Evolutionary conservation across 2,888 invertebrate species (phyloP), one percentile per base, ranked within the genome.

Genomic region (Ganaspis brasiliensis): DNA sequence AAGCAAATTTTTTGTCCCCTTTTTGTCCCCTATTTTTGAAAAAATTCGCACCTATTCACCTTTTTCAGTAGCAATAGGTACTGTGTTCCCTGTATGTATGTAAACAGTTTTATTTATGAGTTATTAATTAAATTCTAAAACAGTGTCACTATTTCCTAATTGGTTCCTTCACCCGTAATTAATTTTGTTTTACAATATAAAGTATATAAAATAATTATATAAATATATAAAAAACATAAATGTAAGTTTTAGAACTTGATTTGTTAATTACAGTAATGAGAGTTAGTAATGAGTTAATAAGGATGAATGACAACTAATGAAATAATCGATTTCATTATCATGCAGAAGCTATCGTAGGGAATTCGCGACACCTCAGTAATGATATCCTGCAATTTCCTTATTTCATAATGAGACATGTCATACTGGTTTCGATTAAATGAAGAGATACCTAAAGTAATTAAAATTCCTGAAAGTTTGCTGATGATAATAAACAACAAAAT

Each of bases 311-410:
- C 24, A 67, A 40, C 24, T 24, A 67, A 45, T n/a, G 40, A 16
- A n/a, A 40, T 40, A 67, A 67, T 67, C 63, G 63, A 67, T 67
- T 67, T 67, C 14, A 21, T 67, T 21, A 21, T 40, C 45, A n/a
- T 24, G 21, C 14, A n/a, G 40, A 67, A 19, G 37, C 40, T 67
- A 45, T 12, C 37, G 63, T 24, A 24, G 40, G 40, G 40, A 67
- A 37, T 67, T 40, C 40, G n/a, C 63, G 40, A 67, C 63, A 67
- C 63, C 26, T 56, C 24, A 6, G 52, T 52, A 52, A 52, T 52
- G 52, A 52, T 16, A 52, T 52, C 52, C 52, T 52, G 19, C 19
- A 52, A 52, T 52, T 52, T 52, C 52, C 52, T 52, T 52, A 52
- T 52, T 52, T 52, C 56, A 67, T 67, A 67, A 40, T 40, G 19